Evolutionary conservation across 1,140 invertebrate species (phyloP).

Genomic region (Euura lappo): DNA sequence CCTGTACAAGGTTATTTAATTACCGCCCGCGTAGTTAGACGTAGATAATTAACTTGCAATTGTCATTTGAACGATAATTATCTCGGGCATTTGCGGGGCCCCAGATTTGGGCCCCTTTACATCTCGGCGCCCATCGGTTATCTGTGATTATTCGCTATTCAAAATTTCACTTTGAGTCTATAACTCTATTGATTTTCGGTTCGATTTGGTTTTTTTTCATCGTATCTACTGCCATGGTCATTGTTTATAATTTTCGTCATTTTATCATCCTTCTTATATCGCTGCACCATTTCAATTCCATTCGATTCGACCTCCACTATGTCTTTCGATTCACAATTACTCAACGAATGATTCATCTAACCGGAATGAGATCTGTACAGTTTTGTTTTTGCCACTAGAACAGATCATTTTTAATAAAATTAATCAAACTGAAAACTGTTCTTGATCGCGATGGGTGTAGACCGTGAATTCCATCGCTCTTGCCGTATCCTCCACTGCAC

Average conservation of each 20-base stretch:
- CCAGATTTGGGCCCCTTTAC: slow-evolving; percentile 19
- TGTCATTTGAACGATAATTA: slow-evolving; percentile 2
- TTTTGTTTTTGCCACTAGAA: too few species aligned
- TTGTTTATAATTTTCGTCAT: neutral
- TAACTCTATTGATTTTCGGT: neutral
- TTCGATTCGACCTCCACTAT: too few species aligned
- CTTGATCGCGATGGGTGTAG: neutral
- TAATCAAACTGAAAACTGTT: neutral
- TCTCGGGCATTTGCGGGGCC: slow-evolving; percentile 19
- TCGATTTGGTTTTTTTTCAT: slow-evolving; percentile 6
- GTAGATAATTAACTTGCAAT: neutral
- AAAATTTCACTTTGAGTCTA: slow-evolving; percentile 8
- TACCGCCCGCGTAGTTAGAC: neutral
- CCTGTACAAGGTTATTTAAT: neutral
- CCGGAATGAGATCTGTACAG: neutral
- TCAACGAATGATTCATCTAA: neutral
- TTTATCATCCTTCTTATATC: slow-evolving; percentile 2
- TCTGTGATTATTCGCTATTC: neutral
- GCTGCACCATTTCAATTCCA: neutral
- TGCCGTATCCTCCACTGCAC: neutral
- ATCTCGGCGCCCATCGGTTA: slow-evolving; percentile 15
- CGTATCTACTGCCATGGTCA: neutral
- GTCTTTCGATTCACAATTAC: neutral
- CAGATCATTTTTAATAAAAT: neutral
- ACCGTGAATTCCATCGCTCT: neutral